Evolutionary conservation across 2,888 invertebrate genomes (phyloP).

Genomic region (Leucophenga montana): DNA sequence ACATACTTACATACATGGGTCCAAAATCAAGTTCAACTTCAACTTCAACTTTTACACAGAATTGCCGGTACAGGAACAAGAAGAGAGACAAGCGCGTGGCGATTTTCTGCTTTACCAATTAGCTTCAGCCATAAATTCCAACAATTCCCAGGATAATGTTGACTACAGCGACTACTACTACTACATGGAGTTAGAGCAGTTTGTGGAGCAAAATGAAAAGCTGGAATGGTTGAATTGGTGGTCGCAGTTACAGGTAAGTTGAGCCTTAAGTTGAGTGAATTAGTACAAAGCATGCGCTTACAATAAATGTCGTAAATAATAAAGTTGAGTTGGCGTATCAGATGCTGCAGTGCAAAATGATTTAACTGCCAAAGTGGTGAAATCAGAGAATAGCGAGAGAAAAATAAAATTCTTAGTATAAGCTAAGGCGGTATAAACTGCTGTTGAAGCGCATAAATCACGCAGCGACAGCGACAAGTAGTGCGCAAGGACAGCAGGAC

Average conservation of each 20-base stretch:
- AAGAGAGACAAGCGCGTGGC: conserved; percentile 46
- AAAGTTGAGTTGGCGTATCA: neutral
- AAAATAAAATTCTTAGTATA: no score
- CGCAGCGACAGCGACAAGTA: conserved; percentile 3
- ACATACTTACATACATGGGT: neutral
- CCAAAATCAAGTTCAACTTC: no score
- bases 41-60: no score
- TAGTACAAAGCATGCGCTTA: neutral
- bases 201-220: conserved; percentile 20
- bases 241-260: conserved; percentile 25
- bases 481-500: neutral
- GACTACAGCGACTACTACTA: conserved; percentile 19
- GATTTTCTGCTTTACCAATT: conserved; percentile 61
- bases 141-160: conserved; percentile 30
- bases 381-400: neutral
- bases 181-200: neutral
- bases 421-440: neutral
- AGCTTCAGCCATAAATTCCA: conserved; percentile 60
- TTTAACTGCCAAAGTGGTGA: neutral
- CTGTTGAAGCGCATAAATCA: conserved; percentile 22
- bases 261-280: neutral
- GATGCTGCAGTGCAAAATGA: conserved; percentile 11
- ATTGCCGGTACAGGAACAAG: no score
- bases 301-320: conserved; percentile 1
- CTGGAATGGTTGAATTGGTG: conserved; percentile 29